A percentile compares a stretch with the other conserved stretches of the same genome.
Conservation (phyloP, 2,888 invertebrate species). For the Cyclophora punctaria region DNA sequence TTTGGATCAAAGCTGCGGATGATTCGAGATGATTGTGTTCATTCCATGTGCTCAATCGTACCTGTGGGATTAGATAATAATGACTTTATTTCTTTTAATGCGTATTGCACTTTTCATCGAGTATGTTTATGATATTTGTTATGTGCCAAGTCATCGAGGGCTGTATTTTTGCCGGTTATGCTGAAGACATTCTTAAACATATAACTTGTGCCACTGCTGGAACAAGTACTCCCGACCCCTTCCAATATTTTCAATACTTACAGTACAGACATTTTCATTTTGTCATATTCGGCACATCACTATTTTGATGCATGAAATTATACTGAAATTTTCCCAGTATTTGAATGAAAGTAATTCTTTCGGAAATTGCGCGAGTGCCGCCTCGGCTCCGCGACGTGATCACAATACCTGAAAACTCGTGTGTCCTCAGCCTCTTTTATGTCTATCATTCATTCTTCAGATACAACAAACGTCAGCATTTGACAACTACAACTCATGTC, state of each 20-base stretch:
- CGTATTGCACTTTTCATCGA: too few species aligned
- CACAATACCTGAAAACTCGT: constrained; percentile 51
- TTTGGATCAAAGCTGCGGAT: constrained; percentile 62
- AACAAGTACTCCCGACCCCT: too few species aligned
- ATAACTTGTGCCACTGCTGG: too few species aligned
- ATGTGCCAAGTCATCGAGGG: too few species aligned
- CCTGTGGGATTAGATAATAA: constrained; percentile 40
- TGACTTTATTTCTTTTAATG: constrained; percentile 10
- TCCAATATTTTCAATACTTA: too few species aligned
- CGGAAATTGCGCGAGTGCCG: constrained; percentile 63
- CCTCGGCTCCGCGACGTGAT: constrained; percentile 59
- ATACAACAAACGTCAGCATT: constrained; percentile 66
- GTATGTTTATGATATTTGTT: too few species aligned
- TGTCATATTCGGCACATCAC: constrained; percentile 15
- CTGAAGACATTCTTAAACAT: too few species aligned
- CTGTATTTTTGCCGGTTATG: too few species aligned
- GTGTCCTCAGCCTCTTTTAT: constrained; percentile 59
- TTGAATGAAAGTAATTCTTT: constrained; percentile 70
- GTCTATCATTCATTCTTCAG: constrained; percentile 68
- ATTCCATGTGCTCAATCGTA: constrained; percentile 49
- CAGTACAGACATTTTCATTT: too few species aligned
- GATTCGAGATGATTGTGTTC: constrained; percentile 59
- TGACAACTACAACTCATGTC: constrained; percentile 70
- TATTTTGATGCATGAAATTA: constrained; percentile 59
- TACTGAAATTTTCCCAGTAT: constrained; percentile 59